These are phyloP conservation scores for Lerema accius DNA, from an alignment of 1,140 invertebrate species.

Conservation along the genomic window DNA sequence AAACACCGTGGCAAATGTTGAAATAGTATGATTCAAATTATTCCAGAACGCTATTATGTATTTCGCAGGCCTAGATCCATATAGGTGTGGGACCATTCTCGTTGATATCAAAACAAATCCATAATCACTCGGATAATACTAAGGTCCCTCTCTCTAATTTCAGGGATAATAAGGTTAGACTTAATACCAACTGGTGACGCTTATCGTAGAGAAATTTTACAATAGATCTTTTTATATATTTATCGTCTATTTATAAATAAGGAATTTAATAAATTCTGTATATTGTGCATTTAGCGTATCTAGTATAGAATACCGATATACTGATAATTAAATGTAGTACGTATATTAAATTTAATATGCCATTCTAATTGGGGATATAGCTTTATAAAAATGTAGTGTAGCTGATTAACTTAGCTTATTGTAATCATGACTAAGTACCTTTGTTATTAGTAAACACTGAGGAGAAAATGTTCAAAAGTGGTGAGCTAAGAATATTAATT, in stretches of 20 bases:
- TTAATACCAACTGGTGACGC: conserved; percentile 75
- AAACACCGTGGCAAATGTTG: too few relatives aligned
- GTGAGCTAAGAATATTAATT: background rate
- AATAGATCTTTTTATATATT: conserved; percentile 77
- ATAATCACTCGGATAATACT: conserved; percentile 66
- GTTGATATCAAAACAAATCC: conserved; percentile 72
- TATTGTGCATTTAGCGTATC: conserved; percentile 72
- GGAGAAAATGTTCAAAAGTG: conserved; percentile 8
- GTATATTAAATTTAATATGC: conserved; percentile 57
- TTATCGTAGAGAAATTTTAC: conserved; percentile 72
- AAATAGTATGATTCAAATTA: background rate
- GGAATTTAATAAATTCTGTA: conserved; percentile 63
- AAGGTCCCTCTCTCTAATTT: conserved; percentile 64
- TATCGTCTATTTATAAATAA: conserved; percentile 66
- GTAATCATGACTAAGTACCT: conserved; percentile 12
- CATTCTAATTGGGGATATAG: conserved; percentile 80
- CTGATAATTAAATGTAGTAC: conserved; percentile 35
- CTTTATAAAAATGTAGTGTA: conserved; percentile 79
- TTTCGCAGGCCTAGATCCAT: conserved; percentile 60
- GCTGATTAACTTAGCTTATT: conserved; percentile 8
- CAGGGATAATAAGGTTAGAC: conserved; percentile 67
- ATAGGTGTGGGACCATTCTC: conserved; percentile 75
- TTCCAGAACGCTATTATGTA: background rate
- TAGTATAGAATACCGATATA: conserved; percentile 44
- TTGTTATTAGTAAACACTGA: background rate